These are phyloP conservation scores for Leptinotarsa peninsularis DNA, from an alignment of 2,888 invertebrate genomes.

Conservation along the genomic window DNA sequence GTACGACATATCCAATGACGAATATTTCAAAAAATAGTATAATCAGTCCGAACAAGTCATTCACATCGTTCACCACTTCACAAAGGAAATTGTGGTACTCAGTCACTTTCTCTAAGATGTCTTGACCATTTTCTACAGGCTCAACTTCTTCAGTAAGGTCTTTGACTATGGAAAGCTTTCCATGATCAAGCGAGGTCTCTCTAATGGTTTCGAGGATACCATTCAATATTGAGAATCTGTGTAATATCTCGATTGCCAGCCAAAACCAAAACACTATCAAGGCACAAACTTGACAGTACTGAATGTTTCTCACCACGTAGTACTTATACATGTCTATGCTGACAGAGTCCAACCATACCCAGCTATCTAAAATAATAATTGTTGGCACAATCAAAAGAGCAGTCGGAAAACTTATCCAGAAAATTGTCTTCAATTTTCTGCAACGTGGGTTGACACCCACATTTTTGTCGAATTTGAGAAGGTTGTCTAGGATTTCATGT, in stretches of 20 bases:
- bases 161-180: not conserved
- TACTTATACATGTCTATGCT: not conserved
- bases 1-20: constrained; percentile 22
- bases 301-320: constrained; percentile 18
- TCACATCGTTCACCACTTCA: constrained; percentile 18
- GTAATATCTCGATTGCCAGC: constrained; percentile 25
- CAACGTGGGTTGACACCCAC: not conserved
- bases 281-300: constrained; percentile 10
- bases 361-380: constrained; percentile 6
- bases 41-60: constrained; percentile 25
- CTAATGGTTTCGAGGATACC: not conserved
- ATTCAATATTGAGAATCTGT: constrained; percentile 30
- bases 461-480: constrained; percentile 4
- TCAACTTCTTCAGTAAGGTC: not conserved
- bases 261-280: constrained; percentile 22
- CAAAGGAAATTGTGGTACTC: constrained; percentile 26
- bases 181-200: not conserved
- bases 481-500: not conserved
- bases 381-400: not conserved
- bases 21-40: constrained; percentile 22
- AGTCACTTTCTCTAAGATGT: constrained; percentile 9
- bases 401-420: not conserved
- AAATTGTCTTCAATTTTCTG: not conserved
- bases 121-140: not conserved
- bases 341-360: not conserved